Evolutionary conservation across 2,113 vertebrate genomes (phyloP).

Genomic region (Ammospiza caudacuta): DNA sequence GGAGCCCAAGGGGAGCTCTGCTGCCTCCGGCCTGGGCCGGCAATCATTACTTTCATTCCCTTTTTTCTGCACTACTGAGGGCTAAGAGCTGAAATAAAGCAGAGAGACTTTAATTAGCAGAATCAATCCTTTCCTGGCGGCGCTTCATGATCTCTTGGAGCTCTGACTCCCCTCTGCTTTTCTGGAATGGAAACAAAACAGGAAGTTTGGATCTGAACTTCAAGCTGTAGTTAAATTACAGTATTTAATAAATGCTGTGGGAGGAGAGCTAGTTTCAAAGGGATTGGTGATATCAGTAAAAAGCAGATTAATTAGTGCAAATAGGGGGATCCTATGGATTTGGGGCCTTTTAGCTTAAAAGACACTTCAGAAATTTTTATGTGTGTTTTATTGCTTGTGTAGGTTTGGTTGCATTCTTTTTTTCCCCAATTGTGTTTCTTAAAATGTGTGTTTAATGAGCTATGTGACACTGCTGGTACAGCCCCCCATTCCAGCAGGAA

Average conservation of each 20-base stretch:
- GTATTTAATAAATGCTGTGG: background rate
- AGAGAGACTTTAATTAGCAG: slow-evolving; percentile 65
- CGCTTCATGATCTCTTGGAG: slow-evolving; percentile 88
- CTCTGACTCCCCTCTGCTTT: slow-evolving; percentile 82
- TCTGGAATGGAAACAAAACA: slow-evolving; percentile 71
- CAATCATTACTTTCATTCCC: background rate
- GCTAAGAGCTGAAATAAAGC: slow-evolving; percentile 52
- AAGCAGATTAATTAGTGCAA: background rate
- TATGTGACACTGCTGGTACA: background rate
- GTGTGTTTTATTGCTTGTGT: background rate
- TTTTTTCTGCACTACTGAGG: slow-evolving; percentile 55
- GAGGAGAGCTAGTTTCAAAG: background rate
- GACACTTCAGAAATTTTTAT: background rate
- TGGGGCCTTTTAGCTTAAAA: background rate
- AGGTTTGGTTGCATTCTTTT: background rate
- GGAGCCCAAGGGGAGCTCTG: background rate
- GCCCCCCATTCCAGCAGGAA: background rate
- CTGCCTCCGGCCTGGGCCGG: background rate
- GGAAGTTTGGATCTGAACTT: background rate
- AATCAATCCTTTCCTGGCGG: slow-evolving; percentile 81
- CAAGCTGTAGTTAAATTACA: background rate
- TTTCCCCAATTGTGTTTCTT: background rate
- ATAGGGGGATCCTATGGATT: background rate
- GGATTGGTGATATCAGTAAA: background rate
- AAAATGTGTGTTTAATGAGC: background rate